Conservation (phyloP, 2,888 invertebrate species). For the Drosophila mimetica region DNA sequence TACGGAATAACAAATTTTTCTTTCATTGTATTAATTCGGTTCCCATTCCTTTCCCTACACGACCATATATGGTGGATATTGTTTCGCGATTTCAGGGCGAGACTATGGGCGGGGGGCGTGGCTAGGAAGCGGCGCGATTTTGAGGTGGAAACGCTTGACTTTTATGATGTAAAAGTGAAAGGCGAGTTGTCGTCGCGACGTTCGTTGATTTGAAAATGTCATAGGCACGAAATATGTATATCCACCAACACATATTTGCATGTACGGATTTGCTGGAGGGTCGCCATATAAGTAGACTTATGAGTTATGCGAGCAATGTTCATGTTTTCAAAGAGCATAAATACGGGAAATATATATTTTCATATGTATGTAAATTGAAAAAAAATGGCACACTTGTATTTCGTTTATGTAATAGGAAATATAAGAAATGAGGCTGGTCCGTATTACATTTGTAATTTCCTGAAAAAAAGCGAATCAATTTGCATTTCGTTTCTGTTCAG, state of each 20-base stretch:
- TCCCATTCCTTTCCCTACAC: not conserved
- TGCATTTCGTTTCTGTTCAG: slow-evolving; percentile 23
- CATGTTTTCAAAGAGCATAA: slow-evolving; percentile 36
- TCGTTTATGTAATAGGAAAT: slow-evolving; percentile 46
- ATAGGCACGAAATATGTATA: slow-evolving; percentile 42
- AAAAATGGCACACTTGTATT: slow-evolving; percentile 38
- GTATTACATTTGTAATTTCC: slow-evolving; percentile 39
- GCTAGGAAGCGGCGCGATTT: slow-evolving; percentile 28
- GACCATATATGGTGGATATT: slow-evolving; percentile 25
- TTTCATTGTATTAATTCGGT: slow-evolving; percentile 10
- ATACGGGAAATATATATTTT: slow-evolving; percentile 20
- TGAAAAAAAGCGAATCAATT: slow-evolving; percentile 26
- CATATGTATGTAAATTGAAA: slow-evolving; percentile 40
- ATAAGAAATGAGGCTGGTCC: slow-evolving; percentile 30
- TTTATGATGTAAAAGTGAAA: slow-evolving; percentile 63
- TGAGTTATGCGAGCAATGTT: slow-evolving; percentile 58
- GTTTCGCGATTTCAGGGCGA: slow-evolving; percentile 23
- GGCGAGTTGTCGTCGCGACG: slow-evolving; percentile 51
- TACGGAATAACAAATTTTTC: no score
- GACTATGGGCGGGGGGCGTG: not conserved
- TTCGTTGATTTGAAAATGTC: slow-evolving; percentile 69
- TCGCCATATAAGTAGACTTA: slow-evolving; percentile 25
- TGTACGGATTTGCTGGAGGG: slow-evolving; percentile 26
- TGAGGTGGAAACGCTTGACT: slow-evolving; percentile 42
- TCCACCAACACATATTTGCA: slow-evolving; percentile 19